Evolutionary conservation across 1,140 invertebrate genomes (phyloP).

Genomic region (Homarus americanus): DNA sequence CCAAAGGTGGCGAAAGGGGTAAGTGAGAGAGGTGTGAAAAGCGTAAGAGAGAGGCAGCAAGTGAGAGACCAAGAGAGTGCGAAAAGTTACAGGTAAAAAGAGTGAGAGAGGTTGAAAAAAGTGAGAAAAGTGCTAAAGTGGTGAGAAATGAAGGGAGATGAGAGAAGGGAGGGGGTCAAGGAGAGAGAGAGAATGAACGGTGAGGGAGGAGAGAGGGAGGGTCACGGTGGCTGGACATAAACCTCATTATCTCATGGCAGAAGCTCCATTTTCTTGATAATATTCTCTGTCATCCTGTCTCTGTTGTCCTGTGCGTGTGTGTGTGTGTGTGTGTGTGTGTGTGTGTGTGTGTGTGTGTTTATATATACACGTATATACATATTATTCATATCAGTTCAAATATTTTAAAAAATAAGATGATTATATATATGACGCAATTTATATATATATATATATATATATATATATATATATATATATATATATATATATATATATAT

Average conservation of each 20-base stretch:
- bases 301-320: neutral
- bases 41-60: no score
- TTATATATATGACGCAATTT: constrained; percentile 24
- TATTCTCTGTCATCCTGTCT: neutral
- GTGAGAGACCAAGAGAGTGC: no score
- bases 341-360: constrained; percentile 30
- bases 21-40: no score
- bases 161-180: constrained; percentile 1
- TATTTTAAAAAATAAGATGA: no score
- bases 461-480: constrained; percentile 29
- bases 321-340: constrained; percentile 29
- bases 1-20: no score
- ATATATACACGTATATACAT: constrained; percentile 44
- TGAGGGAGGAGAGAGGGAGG: neutral
- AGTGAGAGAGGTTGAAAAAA: no score
- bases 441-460: constrained; percentile 46
- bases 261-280: neutral
- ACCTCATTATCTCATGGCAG: no score
- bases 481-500: constrained; percentile 38
- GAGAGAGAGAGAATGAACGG: neutral
- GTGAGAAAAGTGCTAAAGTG: no score
- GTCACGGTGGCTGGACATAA: neutral
- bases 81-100: no score
- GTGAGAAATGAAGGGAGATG: no score
- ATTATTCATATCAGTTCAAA: neutral